Evolutionary conservation across 1,140 invertebrate genomes (phyloP), one percentile per base, ranked within the genome.

Genomic region (Calephelis virginiensis): DNA sequence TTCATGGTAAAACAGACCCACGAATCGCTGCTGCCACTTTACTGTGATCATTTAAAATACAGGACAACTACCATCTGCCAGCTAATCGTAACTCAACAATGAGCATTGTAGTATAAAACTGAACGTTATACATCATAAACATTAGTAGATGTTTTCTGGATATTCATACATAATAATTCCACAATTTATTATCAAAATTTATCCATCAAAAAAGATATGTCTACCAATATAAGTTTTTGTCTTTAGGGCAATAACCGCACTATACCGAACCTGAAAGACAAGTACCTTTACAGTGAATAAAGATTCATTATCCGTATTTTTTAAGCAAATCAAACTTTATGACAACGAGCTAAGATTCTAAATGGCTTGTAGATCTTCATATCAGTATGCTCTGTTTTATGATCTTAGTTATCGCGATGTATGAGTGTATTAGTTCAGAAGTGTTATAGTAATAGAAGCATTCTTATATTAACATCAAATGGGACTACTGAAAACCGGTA

Each of bases 281-380:
- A 59, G 56, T 59, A 59, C 56, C 56, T 59, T 56, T 59, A 59
- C 37, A 59, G 28, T 40, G 56, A 37, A 28, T 59, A 59, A 38
- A 59, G 56, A 59, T 59, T 59, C 56, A 59, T 59, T 59, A 59
- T 59, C 56, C 38, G n/a, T 59, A 38, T 38, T 28, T 0, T 3
- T 40, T 7, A 59, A 37, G 11, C 28, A 28, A 56, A 56, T 56
- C 11, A 56, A 11, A 56, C 53, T 56, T 28, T 56, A 56, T 37
- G 17, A 12, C 11, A 7, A 37, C 10, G 11, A 0, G 5, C 3
- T 56, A 56, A 56, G 53, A 37, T 38, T 38, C 12, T 28, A 37
- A 37, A 17, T 56, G 1, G 17, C 14, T 56, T 56, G 5, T 56
- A 37, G 11, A 11, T 37, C 17, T 12, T 38, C 1, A 8, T 56